Evolutionary conservation across 2,888 invertebrate genomes (phyloP).

Genomic region (Morinoia aosen): DNA sequence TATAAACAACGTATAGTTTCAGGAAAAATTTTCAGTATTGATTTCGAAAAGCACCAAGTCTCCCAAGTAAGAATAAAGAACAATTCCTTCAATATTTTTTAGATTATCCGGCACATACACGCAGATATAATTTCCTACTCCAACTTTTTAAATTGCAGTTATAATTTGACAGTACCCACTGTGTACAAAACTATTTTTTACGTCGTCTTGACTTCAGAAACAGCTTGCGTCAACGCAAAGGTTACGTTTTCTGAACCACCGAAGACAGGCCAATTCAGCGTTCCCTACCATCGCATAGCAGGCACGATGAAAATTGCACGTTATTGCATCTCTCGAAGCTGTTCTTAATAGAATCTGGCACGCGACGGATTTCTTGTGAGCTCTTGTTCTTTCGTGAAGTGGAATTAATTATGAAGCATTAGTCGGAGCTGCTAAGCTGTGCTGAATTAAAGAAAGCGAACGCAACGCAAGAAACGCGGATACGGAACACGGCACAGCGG

Average conservation of each 20-base stretch:
- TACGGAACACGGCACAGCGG: background rate
- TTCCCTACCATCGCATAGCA: background rate
- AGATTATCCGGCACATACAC: too few relatives aligned
- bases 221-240: background rate
- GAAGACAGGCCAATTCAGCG: background rate
- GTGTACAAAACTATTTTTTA: background rate
- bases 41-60: too few relatives aligned
- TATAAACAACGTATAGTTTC: too few relatives aligned
- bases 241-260: background rate
- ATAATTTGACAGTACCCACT: background rate
- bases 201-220: background rate
- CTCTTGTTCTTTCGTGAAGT: background rate
- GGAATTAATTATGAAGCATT: background rate
- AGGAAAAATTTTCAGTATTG: too few relatives aligned
- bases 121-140: too few relatives aligned
- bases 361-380: background rate
- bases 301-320: background rate
- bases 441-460: background rate
- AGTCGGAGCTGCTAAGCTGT: background rate
- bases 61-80: too few relatives aligned
- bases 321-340: background rate
- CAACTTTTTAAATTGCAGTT: too few relatives aligned
- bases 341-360: background rate
- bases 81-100: too few relatives aligned
- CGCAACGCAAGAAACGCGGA: background rate